These are phyloP conservation scores for Hyalella azteca DNA, from an alignment of 2,888 invertebrate species.

Conservation along the genomic window DNA sequence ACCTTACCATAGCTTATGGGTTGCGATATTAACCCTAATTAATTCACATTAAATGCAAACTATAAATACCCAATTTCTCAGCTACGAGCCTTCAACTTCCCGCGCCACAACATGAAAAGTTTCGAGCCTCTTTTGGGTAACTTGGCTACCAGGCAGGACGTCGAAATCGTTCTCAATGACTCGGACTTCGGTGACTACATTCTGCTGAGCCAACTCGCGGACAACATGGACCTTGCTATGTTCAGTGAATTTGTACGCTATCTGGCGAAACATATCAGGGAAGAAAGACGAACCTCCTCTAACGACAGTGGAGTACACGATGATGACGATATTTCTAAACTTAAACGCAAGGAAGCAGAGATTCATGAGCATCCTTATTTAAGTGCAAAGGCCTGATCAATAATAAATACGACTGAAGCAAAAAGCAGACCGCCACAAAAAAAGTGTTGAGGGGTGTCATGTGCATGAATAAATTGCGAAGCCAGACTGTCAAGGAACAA, in stretches of 20 bases:
- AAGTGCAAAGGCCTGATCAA: neutral
- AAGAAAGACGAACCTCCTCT: neutral
- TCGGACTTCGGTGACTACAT: conserved; percentile 59
- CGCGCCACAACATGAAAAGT: neutral
- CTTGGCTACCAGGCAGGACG: conserved; percentile 22
- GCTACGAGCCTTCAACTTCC: neutral
- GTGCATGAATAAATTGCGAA: too few relatives aligned
- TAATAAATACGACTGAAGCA: too few relatives aligned
- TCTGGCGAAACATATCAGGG: conserved; percentile 37
- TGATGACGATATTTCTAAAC: neutral
- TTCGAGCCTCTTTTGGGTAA: neutral
- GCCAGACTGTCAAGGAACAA: too few relatives aligned
- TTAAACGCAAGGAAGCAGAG: neutral
- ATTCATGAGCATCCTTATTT: neutral
- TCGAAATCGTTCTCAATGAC: conserved; percentile 46
- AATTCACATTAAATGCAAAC: too few relatives aligned
- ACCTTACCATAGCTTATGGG: too few relatives aligned
- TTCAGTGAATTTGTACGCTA: conserved; percentile 55
- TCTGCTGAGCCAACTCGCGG: conserved; percentile 54
- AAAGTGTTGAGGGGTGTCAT: too few relatives aligned
- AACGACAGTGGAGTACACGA: neutral
- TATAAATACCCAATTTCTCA: too few relatives aligned
- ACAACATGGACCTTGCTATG: conserved; percentile 59
- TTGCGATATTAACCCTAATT: too few relatives aligned
- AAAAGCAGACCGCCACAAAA: too few relatives aligned